Evolutionary conservation across 2,113 vertebrate species (phyloP).

Genomic region (Thermophis baileyi): DNA sequence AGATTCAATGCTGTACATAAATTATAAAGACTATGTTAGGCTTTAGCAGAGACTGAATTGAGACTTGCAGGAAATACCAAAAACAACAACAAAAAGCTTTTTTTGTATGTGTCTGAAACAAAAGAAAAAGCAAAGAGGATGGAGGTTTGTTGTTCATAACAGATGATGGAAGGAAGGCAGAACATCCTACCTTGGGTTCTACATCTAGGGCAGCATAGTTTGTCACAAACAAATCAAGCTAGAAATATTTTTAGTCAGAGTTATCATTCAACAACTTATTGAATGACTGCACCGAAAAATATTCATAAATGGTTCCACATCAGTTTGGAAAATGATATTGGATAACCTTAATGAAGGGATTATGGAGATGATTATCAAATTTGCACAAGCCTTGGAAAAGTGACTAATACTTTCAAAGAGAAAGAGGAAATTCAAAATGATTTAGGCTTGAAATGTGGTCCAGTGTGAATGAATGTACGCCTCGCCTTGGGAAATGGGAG

Average conservation of each 20-base stretch:
- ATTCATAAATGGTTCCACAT: not conserved
- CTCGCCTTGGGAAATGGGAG: not conserved
- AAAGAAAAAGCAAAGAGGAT: not conserved
- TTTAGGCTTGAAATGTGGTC: not conserved
- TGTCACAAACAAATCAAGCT: not conserved
- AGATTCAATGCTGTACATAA: not conserved
- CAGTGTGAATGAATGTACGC: not conserved
- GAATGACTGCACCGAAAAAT: not conserved
- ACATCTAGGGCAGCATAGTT: not conserved
- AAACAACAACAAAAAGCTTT: not conserved
- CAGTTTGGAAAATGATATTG: not conserved
- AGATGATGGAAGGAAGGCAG: not conserved
- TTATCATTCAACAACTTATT: not conserved
- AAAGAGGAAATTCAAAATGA: not conserved
- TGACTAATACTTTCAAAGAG: not conserved
- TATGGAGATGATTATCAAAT: not conserved
- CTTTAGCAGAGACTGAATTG: not conserved
- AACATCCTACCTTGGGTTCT: not conserved
- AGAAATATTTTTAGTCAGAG: not conserved
- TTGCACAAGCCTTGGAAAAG: not conserved
- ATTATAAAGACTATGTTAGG: not conserved
- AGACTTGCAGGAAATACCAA: not conserved
- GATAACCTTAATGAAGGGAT: not conserved
- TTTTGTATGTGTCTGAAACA: not conserved
- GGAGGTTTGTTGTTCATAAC: not conserved